Conservation (phyloP, 2,888 invertebrate genomes). For the Luperina nickerlii region DNA sequence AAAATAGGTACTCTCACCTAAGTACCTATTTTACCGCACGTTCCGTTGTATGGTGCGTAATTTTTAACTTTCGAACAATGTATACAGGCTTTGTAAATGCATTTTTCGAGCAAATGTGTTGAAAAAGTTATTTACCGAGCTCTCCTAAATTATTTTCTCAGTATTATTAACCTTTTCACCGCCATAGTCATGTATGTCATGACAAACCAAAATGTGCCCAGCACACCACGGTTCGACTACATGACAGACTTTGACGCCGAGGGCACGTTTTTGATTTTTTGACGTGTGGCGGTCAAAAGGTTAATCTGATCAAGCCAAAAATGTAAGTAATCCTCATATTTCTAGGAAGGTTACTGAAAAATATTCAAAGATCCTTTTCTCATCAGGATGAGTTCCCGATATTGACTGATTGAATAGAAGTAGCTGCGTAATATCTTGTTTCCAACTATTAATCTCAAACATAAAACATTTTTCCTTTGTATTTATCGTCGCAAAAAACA, state of each 20-base stretch:
- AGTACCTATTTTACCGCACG: too few relatives aligned
- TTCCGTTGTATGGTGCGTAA: too few relatives aligned
- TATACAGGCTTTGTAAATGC: too few relatives aligned
- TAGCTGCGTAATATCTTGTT: not conserved
- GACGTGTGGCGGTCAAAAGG: too few relatives aligned
- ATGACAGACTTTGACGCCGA: too few relatives aligned
- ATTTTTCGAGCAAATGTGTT: too few relatives aligned
- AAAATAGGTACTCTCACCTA: too few relatives aligned
- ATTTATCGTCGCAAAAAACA: slow-evolving; percentile 1
- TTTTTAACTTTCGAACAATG: too few relatives aligned
- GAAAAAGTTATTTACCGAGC: not conserved
- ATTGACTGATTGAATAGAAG: not conserved
- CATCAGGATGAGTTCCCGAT: not conserved
- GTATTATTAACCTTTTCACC: not conserved
- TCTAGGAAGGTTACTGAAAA: not conserved
- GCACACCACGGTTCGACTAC: too few relatives aligned
- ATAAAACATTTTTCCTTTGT: not conserved
- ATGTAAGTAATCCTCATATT: not conserved
- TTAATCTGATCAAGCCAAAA: not conserved
- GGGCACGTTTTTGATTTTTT: too few relatives aligned
- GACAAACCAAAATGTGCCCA: too few relatives aligned
- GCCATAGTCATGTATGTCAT: too few relatives aligned
- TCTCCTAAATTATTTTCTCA: not conserved
- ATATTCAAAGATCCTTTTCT: not conserved
- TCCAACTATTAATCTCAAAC: not conserved